Conservation (phyloP, 2,797 vertebrate species). For the Sebastes melanostomus region DNA sequence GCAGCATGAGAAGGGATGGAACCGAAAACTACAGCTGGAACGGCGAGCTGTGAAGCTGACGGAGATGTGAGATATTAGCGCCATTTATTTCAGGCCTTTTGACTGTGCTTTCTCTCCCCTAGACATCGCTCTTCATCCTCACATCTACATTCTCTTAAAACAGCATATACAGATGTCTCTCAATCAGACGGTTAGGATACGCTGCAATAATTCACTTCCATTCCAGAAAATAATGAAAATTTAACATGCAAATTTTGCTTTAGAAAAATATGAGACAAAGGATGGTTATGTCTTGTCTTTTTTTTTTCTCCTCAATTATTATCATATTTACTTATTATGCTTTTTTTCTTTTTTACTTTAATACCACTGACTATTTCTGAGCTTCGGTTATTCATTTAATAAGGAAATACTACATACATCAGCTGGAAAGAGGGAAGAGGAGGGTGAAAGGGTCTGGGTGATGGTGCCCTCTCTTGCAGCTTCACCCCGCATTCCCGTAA, state of each 20-base stretch:
- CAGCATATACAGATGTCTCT: conserved; percentile 30
- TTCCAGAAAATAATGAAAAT: conserved; percentile 60
- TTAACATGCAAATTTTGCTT: conserved; percentile 73
- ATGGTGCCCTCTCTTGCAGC: conserved; percentile 37
- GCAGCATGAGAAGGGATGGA: background rate
- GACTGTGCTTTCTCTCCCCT: conserved; percentile 30
- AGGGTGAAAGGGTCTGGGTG: conserved; percentile 24
- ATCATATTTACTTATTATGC: conserved; percentile 43
- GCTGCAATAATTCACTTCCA: conserved; percentile 40
- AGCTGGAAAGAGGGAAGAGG: conserved; percentile 47
- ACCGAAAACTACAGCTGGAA: conserved; percentile 43
- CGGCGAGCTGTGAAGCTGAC: conserved; percentile 27
- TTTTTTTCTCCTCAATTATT: conserved; percentile 47
- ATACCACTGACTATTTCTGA: conserved; percentile 72
- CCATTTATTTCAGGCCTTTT: conserved; percentile 12
- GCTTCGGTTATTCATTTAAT: conserved; percentile 67
- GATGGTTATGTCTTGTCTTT: conserved; percentile 59
- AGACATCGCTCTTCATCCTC: background rate
- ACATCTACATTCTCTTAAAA: conserved; percentile 7
- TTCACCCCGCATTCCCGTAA: conserved; percentile 28
- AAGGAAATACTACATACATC: conserved; percentile 78
- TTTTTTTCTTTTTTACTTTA: conserved; percentile 52
- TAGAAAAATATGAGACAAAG: conserved; percentile 79
- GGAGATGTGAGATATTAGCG: conserved; percentile 25
- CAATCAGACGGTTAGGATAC: conserved; percentile 19